phyloP scores from a whole-genome alignment of 2,797 vertebrate genomes.

The Prunella strophiata region DNA sequence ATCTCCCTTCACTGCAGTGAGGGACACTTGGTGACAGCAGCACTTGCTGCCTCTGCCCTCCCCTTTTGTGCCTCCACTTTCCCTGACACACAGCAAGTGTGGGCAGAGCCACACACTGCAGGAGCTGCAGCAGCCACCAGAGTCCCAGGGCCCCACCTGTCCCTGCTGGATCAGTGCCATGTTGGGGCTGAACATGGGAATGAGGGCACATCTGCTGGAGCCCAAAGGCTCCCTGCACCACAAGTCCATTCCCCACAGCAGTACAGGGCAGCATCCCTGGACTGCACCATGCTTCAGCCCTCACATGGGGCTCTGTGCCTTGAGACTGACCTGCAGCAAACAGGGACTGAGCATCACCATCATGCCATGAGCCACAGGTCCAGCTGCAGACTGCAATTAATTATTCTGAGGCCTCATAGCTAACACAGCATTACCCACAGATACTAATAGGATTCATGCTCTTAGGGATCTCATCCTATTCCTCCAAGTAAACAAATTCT shows the following conservation, averaged over 20 bases:
- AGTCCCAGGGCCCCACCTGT: background rate
- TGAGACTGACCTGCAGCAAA: background rate
- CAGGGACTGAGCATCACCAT: background rate
- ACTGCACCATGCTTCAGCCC: background rate
- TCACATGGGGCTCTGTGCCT: background rate
- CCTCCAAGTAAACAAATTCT: no score
- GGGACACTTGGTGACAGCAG: background rate
- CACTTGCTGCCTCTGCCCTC: background rate
- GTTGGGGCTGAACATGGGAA: background rate
- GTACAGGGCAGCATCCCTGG: background rate
- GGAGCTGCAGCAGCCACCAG: background rate
- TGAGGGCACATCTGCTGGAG: background rate
- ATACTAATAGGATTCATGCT: no score
- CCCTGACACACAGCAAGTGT: background rate
- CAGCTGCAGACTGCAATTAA: no score
- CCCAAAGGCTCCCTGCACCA: background rate
- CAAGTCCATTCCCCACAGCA: background rate
- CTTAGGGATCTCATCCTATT: no score
- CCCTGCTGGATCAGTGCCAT: background rate
- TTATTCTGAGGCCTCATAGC: no score
- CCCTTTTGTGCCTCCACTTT: background rate
- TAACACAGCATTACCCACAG: no score
- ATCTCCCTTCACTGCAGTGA: background rate
- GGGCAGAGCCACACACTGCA: background rate
- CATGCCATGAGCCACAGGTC: background rate